A percentile compares a stretch with the other conserved stretches of the same genome.
These are phyloP conservation scores for Leptatherina wallacei DNA, from an alignment of 2,797 vertebrate genomes.

Conservation along the genomic window DNA sequence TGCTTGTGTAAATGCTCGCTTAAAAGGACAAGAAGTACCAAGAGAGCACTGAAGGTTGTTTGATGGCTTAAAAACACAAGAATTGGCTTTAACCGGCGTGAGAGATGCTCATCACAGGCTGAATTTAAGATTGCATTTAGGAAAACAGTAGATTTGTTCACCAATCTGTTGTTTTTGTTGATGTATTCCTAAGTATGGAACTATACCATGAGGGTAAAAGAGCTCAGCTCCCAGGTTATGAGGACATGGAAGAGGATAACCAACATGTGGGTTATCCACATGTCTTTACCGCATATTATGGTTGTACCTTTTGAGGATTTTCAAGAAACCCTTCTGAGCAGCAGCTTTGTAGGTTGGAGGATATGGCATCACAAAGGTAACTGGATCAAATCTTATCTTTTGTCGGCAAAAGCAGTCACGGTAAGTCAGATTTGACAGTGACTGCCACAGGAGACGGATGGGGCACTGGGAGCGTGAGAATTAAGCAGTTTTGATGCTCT, in stretches of 20 bases:
- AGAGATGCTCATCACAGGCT: background rate
- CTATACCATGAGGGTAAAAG: background rate
- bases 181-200: background rate
- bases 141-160: background rate
- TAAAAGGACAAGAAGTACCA: constrained; percentile 32
- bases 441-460: constrained; percentile 39
- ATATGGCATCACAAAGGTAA: constrained; percentile 28
- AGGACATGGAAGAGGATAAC: constrained; percentile 2
- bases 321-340: constrained; percentile 29
- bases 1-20: constrained; percentile 37
- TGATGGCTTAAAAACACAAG: background rate
- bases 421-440: constrained; percentile 39
- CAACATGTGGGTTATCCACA: constrained; percentile 1
- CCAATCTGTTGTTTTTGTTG: background rate
- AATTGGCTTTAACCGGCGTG: background rate
- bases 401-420: constrained; percentile 39
- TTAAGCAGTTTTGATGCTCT: constrained; percentile 40
- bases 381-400: constrained; percentile 26
- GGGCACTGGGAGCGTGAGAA: constrained; percentile 17
- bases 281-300: constrained; percentile 30
- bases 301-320: constrained; percentile 50
- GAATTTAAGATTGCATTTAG: background rate
- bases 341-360: constrained; percentile 39
- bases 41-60: background rate
- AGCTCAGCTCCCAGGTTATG: background rate